Conservation (phyloP, 2,888 invertebrate genomes). For the Platycheirus albimanus region DNA sequence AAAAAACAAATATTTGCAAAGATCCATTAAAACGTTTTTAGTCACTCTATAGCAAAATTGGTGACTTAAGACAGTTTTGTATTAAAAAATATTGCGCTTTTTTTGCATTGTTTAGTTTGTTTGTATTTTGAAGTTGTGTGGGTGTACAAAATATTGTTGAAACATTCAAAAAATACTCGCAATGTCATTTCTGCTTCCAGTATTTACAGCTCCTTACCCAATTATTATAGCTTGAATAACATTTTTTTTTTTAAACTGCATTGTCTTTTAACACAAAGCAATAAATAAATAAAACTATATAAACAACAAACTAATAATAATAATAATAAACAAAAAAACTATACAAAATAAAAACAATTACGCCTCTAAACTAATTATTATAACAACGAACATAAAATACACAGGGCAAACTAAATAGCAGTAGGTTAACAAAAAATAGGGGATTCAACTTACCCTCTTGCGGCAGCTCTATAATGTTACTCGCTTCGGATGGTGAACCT, state of each 20-base stretch:
- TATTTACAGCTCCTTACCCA: slow-evolving; percentile 51
- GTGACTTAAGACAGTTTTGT: no score
- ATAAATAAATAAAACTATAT: slow-evolving; percentile 40
- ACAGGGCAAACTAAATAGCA: slow-evolving; percentile 65
- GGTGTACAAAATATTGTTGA: slow-evolving; percentile 2
- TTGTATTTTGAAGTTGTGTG: no score
- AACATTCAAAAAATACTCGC: neutral
- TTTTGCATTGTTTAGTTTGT: no score
- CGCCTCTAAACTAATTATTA: slow-evolving; percentile 59
- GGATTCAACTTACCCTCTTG: slow-evolving; percentile 92
- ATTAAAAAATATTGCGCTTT: no score
- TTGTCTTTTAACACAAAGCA: slow-evolving; percentile 54
- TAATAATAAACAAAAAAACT: slow-evolving; percentile 16
- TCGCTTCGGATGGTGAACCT: slow-evolving; percentile 94
- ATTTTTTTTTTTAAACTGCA: slow-evolving; percentile 22
- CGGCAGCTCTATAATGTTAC: slow-evolving; percentile 94
- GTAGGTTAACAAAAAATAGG: neutral
- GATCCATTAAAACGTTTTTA: no score
- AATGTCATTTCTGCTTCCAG: slow-evolving; percentile 60
- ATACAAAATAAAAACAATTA: slow-evolving; percentile 38
- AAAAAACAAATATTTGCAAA: no score
- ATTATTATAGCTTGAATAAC: slow-evolving; percentile 37
- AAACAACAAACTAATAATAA: neutral
- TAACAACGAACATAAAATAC: slow-evolving; percentile 53
- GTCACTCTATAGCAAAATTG: no score